Conservation (phyloP, 2,888 invertebrate species). For the Oligia strigilis region DNA sequence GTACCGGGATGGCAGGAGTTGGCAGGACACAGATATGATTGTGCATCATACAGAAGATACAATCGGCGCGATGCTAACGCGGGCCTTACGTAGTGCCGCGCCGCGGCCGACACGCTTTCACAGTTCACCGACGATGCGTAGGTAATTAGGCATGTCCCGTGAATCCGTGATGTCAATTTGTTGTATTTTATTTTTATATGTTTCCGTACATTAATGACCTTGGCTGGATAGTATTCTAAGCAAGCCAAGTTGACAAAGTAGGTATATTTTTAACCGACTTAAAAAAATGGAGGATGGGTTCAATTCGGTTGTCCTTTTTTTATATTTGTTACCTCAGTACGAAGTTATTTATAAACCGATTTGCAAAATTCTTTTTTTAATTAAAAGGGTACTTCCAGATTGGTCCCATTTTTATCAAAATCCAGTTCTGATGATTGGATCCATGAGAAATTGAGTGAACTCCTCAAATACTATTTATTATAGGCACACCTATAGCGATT, state of each 20-base stretch:
- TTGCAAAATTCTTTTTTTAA: too few relatives aligned
- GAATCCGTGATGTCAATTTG: neutral
- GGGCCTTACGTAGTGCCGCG: conserved; percentile 21
- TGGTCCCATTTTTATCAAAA: too few relatives aligned
- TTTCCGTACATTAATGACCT: neutral
- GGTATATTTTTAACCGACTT: too few relatives aligned
- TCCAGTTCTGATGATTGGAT: too few relatives aligned
- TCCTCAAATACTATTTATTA: too few relatives aligned
- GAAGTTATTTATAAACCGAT: too few relatives aligned
- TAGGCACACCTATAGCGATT: too few relatives aligned
- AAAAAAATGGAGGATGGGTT: too few relatives aligned
- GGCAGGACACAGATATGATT: conserved; percentile 47
- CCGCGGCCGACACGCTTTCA: conserved; percentile 40
- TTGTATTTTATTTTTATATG: neutral
- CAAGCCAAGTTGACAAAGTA: neutral
- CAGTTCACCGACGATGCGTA: conserved; percentile 20
- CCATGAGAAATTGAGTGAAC: too few relatives aligned
- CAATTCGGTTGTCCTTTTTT: too few relatives aligned
- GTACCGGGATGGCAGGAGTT: conserved; percentile 47
- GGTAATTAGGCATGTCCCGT: conserved; percentile 22
- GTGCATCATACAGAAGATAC: conserved; percentile 52
- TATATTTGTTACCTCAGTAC: too few relatives aligned
- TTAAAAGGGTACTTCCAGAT: too few relatives aligned
- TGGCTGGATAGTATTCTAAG: neutral
- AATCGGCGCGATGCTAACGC: conserved; percentile 57